phyloP scores from a whole-genome alignment of 2,797 vertebrate genomes.

The Staurois parvus region DNA sequence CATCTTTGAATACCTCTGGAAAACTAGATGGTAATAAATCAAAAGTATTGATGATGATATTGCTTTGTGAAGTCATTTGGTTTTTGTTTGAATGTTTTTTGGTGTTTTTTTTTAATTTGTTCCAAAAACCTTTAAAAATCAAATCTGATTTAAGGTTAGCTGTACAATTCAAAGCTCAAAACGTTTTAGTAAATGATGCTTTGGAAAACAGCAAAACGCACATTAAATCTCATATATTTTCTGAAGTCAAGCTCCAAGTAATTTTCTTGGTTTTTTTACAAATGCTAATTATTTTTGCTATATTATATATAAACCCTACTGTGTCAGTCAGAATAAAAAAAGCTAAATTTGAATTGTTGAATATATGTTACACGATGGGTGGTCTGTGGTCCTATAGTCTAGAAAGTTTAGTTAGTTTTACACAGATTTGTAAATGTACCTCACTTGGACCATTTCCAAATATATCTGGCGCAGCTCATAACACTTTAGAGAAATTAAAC shows the following conservation, averaged over 20 bases:
- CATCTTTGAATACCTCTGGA: too few species aligned
- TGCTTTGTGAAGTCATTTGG: too few species aligned
- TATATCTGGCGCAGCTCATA: constrained; percentile 44
- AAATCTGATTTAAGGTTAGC: too few species aligned
- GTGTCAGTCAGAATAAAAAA: background rate
- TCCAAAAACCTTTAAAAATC: too few species aligned
- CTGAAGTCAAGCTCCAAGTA: background rate
- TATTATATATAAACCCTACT: constrained; percentile 1
- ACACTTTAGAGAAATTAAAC: constrained; percentile 48
- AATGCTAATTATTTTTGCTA: background rate
- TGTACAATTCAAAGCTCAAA: too few species aligned
- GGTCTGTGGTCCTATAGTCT: constrained; percentile 36
- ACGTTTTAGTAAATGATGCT: too few species aligned
- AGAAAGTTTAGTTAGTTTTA: constrained; percentile 30
- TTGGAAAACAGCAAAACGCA: too few species aligned
- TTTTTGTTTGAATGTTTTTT: too few species aligned
- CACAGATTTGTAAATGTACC: constrained; percentile 44
- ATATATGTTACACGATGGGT: constrained; percentile 40
- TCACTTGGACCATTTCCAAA: constrained; percentile 49
- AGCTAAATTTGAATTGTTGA: constrained; percentile 13
- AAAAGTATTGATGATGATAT: too few species aligned
- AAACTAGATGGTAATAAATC: too few species aligned
- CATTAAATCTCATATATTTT: too few species aligned
- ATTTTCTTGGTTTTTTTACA: background rate
- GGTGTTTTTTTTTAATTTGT: too few species aligned